Evolutionary conservation across 1,140 invertebrate species (phyloP).

Genomic region (Lasaia peninsularis): DNA sequence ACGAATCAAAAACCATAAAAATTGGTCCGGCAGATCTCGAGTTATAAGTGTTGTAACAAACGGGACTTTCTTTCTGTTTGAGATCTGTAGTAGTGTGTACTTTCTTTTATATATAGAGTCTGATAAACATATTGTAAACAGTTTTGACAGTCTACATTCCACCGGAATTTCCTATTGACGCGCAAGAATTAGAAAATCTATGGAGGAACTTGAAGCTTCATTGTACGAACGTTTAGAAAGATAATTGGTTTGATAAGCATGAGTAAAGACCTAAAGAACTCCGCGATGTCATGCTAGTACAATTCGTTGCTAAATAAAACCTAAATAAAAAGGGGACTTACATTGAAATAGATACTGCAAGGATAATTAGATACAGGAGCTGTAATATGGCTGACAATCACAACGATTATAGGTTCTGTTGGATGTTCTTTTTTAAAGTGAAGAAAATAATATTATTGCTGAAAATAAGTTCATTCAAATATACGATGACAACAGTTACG

Average conservation of each 20-base stretch:
- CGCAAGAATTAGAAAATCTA: slow-evolving; percentile 22
- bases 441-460: slow-evolving; percentile 25
- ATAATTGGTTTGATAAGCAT: slow-evolving; percentile 30
- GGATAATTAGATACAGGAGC: slow-evolving; percentile 43
- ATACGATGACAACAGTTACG: slow-evolving; percentile 21
- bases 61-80: too few species aligned
- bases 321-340: slow-evolving; percentile 20
- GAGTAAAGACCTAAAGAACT: slow-evolving; percentile 23
- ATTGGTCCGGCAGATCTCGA: too few species aligned
- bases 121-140: too few species aligned
- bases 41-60: too few species aligned
- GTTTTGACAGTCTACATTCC: slow-evolving; percentile 20
- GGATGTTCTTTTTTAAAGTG: slow-evolving; percentile 24
- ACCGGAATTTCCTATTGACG: slow-evolving; percentile 22
- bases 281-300: slow-evolving; percentile 17
- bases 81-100: too few species aligned
- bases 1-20: too few species aligned
- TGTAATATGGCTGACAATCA: slow-evolving; percentile 39
- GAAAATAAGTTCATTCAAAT: slow-evolving; percentile 27
- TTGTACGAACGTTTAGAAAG: slow-evolving; percentile 21
- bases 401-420: slow-evolving; percentile 38
- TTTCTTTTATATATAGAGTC: too few species aligned
- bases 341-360: slow-evolving; percentile 23
- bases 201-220: slow-evolving; percentile 20
- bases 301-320: slow-evolving; percentile 28